Base-by-base conservation (phyloP, 2,888 invertebrate genomes). In the Odontomyia ornata region DNA sequence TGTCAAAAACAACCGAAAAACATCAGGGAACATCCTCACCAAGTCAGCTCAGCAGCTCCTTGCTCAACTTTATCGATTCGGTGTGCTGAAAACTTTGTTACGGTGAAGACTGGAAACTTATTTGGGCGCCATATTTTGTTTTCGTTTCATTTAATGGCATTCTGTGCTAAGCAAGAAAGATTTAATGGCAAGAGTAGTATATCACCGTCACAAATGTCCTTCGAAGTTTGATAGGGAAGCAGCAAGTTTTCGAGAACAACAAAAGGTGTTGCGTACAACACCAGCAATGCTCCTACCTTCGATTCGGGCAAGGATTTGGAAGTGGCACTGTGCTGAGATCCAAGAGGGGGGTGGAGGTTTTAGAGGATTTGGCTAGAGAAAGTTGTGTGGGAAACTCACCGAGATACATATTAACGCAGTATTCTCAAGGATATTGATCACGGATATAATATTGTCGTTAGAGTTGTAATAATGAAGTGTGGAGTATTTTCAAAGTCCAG, bases 191-290 rank as follows among this genome's bases (percentile, higher is more conserved):
- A 52, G 52, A 9, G 52, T 52, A 52, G 52, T 52, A 52, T 52
- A 52, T 52, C 52, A 52, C 15, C 18, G 52, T 52, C 52, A 18
- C 3, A 52, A n/a, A 18, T 52, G 52, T 52, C 52, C 52, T 52
- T 52, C n/a, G 52, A 52, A 52, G 52, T 52, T 52, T 52, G 52
- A 52, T 52, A n/a, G 52, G 18, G 52, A 52, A 52, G 52, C 36
- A 36, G 36, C 36, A 52, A 52, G 18, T 52, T 52, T 52, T 52
- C 15, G 52, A 9, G 52, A 52, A 52, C 13, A 52, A 52, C 52
- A 52, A 52, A 52, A 52, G 52, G 52, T 52, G 52, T 43, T 43
- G 43, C 43, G 43, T 52, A 52, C 52, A 52, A 4, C 52, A 52
- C 52, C n/a, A 52, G 52, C 52, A 52, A 15, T 52, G 15, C 13